Evolutionary conservation across 1,140 invertebrate species (phyloP).

Genomic region (Cydia amplana): DNA sequence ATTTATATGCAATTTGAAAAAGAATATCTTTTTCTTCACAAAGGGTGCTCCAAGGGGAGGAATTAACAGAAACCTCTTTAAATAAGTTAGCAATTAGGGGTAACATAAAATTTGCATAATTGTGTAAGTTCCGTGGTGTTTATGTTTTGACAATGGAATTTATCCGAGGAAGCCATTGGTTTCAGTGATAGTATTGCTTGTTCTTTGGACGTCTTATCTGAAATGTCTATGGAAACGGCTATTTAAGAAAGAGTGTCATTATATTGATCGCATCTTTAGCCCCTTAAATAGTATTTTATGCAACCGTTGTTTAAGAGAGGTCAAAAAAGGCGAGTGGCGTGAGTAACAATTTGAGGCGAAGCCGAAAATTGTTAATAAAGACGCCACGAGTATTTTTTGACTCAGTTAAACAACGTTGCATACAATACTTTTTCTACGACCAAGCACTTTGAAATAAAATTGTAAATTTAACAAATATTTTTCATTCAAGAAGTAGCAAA

Average conservation of each 20-base stretch:
- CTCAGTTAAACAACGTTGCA: too few relatives aligned
- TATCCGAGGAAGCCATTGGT: constrained; percentile 42
- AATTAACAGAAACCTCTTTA: constrained; percentile 75
- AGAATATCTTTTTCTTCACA: constrained; percentile 58
- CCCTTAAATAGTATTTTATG: too few relatives aligned
- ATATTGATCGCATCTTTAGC: neutral
- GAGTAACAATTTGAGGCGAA: too few relatives aligned
- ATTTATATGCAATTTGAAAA: constrained; percentile 73
- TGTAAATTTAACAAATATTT: too few relatives aligned
- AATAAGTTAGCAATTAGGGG: constrained; percentile 78
- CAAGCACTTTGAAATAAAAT: too few relatives aligned
- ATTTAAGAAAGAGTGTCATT: neutral
- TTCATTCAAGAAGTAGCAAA: too few relatives aligned
- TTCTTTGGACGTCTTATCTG: neutral
- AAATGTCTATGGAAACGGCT: neutral
- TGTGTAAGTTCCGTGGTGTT: constrained; percentile 74
- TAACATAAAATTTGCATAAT: constrained; percentile 78
- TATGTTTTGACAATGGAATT: constrained; percentile 72
- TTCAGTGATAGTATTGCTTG: constrained; percentile 4
- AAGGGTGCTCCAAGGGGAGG: constrained; percentile 45
- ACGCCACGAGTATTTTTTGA: too few relatives aligned
- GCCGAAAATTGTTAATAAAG: too few relatives aligned
- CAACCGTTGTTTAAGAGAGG: too few relatives aligned
- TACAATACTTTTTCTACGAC: too few relatives aligned
- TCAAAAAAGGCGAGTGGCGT: too few relatives aligned